Conservation (phyloP, 2,888 invertebrate genomes). For the Pollenia griseotomentosa region DNA sequence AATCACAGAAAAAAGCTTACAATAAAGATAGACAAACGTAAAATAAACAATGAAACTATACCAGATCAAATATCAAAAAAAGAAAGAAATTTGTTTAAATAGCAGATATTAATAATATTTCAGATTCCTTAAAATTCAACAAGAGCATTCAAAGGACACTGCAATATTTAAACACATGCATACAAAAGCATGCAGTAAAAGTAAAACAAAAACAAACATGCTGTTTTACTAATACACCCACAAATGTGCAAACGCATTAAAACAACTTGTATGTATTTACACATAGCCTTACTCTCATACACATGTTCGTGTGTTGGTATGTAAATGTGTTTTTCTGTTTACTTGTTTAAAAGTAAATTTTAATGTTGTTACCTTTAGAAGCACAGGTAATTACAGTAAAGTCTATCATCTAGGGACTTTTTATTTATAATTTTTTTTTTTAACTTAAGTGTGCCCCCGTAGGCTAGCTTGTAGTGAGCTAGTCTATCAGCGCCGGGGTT, state of each 20-base stretch:
- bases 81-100: no score
- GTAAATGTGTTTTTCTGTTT: background rate
- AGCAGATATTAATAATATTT: no score
- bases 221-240: background rate
- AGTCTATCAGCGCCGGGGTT: no score
- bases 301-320: no score
- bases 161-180: no score
- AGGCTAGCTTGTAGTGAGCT: no score
- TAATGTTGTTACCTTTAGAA: background rate
- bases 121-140: no score
- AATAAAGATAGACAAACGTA: no score
- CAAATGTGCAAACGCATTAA: slow-evolving; percentile 14
- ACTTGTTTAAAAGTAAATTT: slow-evolving; percentile 22
- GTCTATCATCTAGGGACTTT: background rate
- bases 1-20: no score
- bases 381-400: background rate
- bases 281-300: background rate
- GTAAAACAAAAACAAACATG: slow-evolving; percentile 14
- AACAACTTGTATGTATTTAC: background rate
- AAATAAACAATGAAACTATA: no score
- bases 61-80: no score
- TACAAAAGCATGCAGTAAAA: background rate
- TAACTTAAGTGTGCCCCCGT: background rate
- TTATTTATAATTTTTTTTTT: background rate
- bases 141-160: no score